Conservation (phyloP, 2,888 invertebrate genomes). For the Eupithecia subfuscata region DNA sequence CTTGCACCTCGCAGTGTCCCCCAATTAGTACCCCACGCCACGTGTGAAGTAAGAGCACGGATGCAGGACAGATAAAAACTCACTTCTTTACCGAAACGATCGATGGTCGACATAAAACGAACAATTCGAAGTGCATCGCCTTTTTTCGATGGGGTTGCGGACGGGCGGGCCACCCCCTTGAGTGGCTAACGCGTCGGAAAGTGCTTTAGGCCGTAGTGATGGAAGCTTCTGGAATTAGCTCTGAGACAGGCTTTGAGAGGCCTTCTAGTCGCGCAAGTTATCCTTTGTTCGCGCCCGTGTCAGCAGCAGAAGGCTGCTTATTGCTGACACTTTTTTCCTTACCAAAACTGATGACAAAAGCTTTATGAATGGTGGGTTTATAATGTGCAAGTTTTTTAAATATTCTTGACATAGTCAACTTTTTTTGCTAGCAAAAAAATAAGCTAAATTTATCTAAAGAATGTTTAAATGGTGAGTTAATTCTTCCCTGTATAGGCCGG, state of each 20-base stretch:
- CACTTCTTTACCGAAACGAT: conserved; percentile 81
- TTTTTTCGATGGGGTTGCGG: conserved; percentile 76
- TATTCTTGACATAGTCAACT: background rate
- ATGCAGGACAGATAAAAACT: conserved; percentile 76
- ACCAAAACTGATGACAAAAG: conserved; percentile 27
- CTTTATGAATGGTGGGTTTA: conserved; percentile 4
- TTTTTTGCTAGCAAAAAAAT: too few species aligned
- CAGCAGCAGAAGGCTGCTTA: background rate
- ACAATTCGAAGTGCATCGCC: conserved; percentile 82
- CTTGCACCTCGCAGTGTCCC: conserved; percentile 57
- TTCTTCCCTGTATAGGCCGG: background rate
- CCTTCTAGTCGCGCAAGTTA: conserved; percentile 47
- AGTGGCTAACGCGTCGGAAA: conserved; percentile 74
- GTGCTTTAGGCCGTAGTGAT: conserved; percentile 64
- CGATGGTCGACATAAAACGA: conserved; percentile 83
- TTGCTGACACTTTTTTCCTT: conserved; percentile 18
- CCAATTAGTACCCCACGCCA: conserved; percentile 74
- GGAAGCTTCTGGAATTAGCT: conserved; percentile 35
- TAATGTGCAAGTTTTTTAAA: background rate
- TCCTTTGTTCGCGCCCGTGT: conserved; percentile 27
- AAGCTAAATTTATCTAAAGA: background rate
- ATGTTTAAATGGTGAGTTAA: background rate
- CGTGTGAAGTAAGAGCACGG: conserved; percentile 74
- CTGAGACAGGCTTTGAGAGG: conserved; percentile 61
- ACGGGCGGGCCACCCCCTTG: conserved; percentile 62